Evolutionary conservation across 2,113 vertebrate species (phyloP).

Genomic region (Gadus chalcogrammus): DNA sequence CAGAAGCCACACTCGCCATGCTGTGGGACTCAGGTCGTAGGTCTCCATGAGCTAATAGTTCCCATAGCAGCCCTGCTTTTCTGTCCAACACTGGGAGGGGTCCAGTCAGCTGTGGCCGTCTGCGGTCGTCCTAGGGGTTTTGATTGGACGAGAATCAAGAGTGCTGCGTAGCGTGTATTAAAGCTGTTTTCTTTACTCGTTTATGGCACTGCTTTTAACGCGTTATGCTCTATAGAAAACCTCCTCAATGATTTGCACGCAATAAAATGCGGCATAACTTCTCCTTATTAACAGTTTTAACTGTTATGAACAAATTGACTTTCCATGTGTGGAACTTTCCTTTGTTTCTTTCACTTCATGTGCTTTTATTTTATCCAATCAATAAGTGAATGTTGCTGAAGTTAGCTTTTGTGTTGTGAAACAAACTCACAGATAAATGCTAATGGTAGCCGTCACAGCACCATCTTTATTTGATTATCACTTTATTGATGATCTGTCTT

Average conservation of each 20-base stretch:
- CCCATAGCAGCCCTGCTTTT: constrained; percentile 27
- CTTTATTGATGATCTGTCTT: no score
- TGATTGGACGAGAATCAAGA: no score
- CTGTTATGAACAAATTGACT: constrained; percentile 13
- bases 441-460: no score
- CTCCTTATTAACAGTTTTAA: constrained; percentile 23
- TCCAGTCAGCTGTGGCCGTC: constrained; percentile 32
- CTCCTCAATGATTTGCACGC: constrained; percentile 26
- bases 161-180: no score
- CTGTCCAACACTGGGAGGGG: constrained; percentile 26
- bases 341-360: background rate
- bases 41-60: background rate
- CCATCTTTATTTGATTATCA: no score
- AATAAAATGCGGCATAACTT: constrained; percentile 8
- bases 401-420: no score
- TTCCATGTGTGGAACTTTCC: constrained; percentile 1
- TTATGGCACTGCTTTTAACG: constrained; percentile 29
- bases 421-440: no score
- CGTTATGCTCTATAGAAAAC: constrained; percentile 7
- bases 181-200: constrained; percentile 1
- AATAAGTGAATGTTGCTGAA: no score
- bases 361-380: background rate
- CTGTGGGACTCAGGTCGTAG: no score
- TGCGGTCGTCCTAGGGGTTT: background rate
- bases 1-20: no score